These are phyloP conservation scores for Fabriciana adippe DNA, from an alignment of 2,888 invertebrate genomes.

Conservation along the genomic window DNA sequence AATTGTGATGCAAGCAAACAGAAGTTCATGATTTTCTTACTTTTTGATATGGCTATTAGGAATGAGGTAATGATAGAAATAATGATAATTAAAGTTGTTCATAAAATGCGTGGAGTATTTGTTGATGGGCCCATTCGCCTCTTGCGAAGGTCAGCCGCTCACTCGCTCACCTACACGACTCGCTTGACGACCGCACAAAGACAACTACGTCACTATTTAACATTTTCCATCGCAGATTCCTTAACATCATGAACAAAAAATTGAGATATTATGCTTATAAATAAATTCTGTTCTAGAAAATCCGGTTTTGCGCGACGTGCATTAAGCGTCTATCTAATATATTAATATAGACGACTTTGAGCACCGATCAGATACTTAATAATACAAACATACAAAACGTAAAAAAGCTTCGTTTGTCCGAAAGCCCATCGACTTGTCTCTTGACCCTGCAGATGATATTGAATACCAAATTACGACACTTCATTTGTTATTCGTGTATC, in stretches of 20 bases:
- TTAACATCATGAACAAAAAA: conserved; percentile 28
- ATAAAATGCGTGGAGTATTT: conserved; percentile 56
- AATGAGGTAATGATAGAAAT: conserved; percentile 51
- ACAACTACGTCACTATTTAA: conserved; percentile 43
- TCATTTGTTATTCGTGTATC: conserved; percentile 37
- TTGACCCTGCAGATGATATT: conserved; percentile 26
- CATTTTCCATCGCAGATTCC: conserved; percentile 39
- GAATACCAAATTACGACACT: conserved; percentile 32
- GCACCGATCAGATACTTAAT: neutral
- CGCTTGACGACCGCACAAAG: conserved; percentile 42
- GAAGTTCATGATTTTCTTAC: conserved; percentile 18
- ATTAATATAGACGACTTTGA: too few relatives aligned
- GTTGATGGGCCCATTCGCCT: conserved; percentile 71
- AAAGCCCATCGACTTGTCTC: conserved; percentile 18
- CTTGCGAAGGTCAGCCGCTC: conserved; percentile 69
- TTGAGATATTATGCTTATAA: conserved; percentile 19
- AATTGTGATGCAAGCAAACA: conserved; percentile 14
- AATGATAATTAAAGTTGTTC: conserved; percentile 57
- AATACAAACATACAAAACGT: conserved; percentile 4
- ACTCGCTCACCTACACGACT: conserved; percentile 55
- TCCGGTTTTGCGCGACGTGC: neutral
- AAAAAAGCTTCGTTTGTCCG: conserved; percentile 11
- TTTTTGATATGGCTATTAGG: conserved; percentile 22
- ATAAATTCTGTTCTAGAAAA: conserved; percentile 13
- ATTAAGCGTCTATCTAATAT: neutral